These are phyloP conservation scores for Oncorhynchus clarkii DNA, from an alignment of 2,113 vertebrate species.

Conservation along the genomic window DNA sequence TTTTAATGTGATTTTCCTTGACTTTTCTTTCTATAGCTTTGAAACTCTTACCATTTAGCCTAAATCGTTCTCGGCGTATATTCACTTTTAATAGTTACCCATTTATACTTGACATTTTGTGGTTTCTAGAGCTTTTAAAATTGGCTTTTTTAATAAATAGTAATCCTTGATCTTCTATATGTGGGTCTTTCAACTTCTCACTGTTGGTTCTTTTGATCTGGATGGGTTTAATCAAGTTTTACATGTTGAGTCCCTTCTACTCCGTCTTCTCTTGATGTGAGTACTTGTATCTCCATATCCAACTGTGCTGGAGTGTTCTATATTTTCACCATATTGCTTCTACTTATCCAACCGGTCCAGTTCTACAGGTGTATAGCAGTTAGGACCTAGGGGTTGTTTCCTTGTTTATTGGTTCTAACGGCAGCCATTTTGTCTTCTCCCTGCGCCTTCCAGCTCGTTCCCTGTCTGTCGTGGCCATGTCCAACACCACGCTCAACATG, in stretches of 20 bases:
- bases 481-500: slow-evolving; percentile 42
- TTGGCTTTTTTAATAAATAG: neutral
- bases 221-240: slow-evolving; percentile 3
- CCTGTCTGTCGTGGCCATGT: slow-evolving; percentile 56
- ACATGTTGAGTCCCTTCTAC: neutral
- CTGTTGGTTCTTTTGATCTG: neutral
- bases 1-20: too few species aligned
- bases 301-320: neutral
- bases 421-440: slow-evolving; percentile 5
- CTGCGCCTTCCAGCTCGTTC: slow-evolving; percentile 59
- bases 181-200: neutral
- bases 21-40: too few species aligned
- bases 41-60: too few species aligned
- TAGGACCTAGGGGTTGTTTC: neutral
- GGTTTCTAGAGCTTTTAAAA: neutral
- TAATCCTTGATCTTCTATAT: neutral
- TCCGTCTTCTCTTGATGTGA: neutral
- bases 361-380: neutral
- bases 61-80: neutral
- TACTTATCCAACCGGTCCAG: neutral
- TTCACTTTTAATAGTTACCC: neutral
- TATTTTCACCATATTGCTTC: neutral
- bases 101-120: neutral
- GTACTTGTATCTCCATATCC: neutral
- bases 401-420: neutral